A percentile compares a stretch with the other conserved stretches of the same genome.
Conservation (phyloP, 2,888 invertebrate genomes). For the Rambutsinella grinnellia region DNA sequence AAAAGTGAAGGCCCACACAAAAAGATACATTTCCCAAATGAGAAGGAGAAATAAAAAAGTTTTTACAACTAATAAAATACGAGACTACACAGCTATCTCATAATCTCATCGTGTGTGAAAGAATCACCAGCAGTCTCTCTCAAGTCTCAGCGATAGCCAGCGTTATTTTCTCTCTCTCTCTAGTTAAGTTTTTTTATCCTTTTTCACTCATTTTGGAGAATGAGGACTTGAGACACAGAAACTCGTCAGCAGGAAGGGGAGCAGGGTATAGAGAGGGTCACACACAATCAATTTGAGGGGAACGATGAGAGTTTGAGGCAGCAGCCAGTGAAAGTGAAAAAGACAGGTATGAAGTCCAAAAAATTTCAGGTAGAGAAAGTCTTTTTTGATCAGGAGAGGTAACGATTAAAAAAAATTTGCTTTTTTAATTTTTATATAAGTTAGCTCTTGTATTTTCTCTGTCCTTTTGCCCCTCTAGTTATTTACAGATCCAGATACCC, state of each 20-base stretch:
- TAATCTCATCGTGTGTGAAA: not conserved
- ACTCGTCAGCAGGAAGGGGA: conserved; percentile 28
- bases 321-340: conserved; percentile 22
- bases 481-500: too few species aligned
- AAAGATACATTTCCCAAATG: too few species aligned
- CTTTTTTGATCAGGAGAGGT: conserved; percentile 11
- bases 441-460: not conserved
- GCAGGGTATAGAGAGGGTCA: conserved; percentile 19
- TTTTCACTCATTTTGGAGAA: conserved; percentile 26
- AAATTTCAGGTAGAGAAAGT: conserved; percentile 29
- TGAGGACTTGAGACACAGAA: conserved; percentile 35
- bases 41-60: too few species aligned
- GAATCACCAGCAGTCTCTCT: conserved; percentile 7
- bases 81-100: too few species aligned
- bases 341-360: conserved; percentile 44
- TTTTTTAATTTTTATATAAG: conserved; percentile 6
- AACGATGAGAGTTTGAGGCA: conserved; percentile 24
- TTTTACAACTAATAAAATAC: not conserved
- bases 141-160: too few species aligned
- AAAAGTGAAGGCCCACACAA: too few species aligned
- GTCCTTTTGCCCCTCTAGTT: too few species aligned
- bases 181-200: conserved; percentile 31
- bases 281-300: conserved; percentile 41
- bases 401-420: not conserved
- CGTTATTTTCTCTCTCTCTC: conserved; percentile 14